phyloP scores from a whole-genome alignment of 1,140 invertebrate species.

The Achatina immaculata region DNA sequence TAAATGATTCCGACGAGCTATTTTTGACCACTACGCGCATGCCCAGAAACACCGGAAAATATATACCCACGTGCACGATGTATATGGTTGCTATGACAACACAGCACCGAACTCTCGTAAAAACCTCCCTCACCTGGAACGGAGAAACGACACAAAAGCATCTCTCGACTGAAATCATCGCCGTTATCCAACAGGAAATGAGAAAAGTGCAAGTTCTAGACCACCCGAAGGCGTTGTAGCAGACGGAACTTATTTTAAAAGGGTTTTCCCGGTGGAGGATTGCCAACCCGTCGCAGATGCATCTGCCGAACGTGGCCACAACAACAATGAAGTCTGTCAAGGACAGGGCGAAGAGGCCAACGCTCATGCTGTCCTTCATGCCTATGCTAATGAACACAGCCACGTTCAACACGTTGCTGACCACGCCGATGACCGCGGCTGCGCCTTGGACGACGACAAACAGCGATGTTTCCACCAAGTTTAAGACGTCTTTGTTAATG shows the following conservation, averaged over 20 bases:
- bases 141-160: conserved; percentile 16
- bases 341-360: neutral
- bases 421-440: neutral
- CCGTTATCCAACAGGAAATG: conserved; percentile 10
- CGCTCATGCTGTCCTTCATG: conserved; percentile 9
- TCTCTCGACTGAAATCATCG: neutral
- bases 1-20: no score
- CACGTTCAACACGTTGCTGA: neutral
- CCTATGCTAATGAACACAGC: neutral
- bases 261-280: neutral
- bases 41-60: neutral
- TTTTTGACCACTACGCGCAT: neutral
- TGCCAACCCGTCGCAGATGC: neutral
- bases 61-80: neutral
- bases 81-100: neutral
- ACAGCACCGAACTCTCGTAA: neutral
- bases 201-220: neutral
- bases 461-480: neutral
- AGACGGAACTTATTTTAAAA: neutral
- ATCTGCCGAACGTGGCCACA: neutral
- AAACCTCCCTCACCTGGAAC: neutral
- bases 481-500: no score
- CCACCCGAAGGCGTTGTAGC: neutral
- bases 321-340: neutral
- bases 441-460: neutral